A percentile compares a stretch with the other conserved stretches of the same genome.
These are phyloP conservation scores for Hippolais icterina DNA, from an alignment of 2,113 vertebrate genomes.

Conservation along the genomic window DNA sequence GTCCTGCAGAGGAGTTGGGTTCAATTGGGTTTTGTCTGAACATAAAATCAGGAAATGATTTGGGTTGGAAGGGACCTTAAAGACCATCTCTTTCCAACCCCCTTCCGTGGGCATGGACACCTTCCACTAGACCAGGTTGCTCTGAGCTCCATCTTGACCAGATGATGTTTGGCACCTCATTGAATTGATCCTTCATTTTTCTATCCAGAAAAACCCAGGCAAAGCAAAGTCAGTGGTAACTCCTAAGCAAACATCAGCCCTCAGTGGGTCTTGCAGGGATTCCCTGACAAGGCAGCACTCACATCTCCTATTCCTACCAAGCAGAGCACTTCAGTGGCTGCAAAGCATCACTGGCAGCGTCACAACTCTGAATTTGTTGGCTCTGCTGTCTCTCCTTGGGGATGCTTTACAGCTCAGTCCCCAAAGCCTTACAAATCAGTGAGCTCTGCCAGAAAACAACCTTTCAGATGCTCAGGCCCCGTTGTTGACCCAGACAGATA, in stretches of 20 bases:
- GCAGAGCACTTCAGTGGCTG: background rate
- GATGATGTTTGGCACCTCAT: background rate
- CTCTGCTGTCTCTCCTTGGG: background rate
- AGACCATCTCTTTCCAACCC: background rate
- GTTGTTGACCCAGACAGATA: background rate
- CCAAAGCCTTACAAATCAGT: background rate
- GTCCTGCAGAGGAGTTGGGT: background rate
- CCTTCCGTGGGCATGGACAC: background rate
- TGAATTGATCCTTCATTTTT: background rate
- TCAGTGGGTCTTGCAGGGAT: background rate
- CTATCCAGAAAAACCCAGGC: background rate
- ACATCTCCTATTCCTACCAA: background rate
- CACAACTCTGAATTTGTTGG: background rate
- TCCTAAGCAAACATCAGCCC: background rate
- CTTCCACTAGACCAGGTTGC: background rate
- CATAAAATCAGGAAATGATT: background rate
- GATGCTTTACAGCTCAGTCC: background rate
- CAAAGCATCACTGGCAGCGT: fast-evolving
- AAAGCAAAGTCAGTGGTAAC: background rate
- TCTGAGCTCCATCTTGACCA: background rate
- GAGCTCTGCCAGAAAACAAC: background rate
- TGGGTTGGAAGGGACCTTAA: background rate
- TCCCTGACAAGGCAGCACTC: background rate
- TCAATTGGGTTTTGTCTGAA: background rate
- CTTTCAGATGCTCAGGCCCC: background rate